phyloP scores from a whole-genome alignment of 2,113 vertebrate genomes.

The Anolis carolinensis region DNA sequence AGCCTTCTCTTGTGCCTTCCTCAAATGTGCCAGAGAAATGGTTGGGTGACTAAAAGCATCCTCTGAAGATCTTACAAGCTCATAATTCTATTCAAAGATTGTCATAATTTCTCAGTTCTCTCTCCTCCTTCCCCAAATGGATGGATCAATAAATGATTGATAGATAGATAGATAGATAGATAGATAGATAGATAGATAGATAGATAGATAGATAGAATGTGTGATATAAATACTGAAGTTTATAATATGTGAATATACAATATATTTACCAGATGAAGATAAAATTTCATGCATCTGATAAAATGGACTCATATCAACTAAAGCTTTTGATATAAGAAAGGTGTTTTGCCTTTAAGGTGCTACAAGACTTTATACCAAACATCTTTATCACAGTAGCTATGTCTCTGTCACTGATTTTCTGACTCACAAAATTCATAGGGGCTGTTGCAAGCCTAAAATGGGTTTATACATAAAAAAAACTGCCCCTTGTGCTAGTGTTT shows the following conservation, averaged over 20 bases:
- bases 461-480: background rate
- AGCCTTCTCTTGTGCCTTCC: background rate
- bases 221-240: no score
- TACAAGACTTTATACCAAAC: no score
- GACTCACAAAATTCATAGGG: background rate
- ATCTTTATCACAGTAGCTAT: no score
- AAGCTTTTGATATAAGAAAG: background rate
- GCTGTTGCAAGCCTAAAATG: background rate
- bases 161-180: no score
- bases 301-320: background rate
- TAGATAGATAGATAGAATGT: background rate
- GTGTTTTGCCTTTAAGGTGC: background rate
- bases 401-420: background rate
- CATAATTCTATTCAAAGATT: background rate
- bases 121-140: no score
- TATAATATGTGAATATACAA: background rate
- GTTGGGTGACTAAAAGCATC: background rate
- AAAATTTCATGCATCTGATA: background rate
- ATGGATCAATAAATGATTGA: no score
- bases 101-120: background rate
- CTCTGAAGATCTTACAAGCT: no score
- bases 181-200: no score
- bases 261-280: background rate
- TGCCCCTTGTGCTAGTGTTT: background rate
- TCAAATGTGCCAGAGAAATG: background rate